These are phyloP conservation scores for Acrocyrtus sp. DNA, from an alignment of 2,888 invertebrate genomes.

Conservation along the genomic window DNA sequence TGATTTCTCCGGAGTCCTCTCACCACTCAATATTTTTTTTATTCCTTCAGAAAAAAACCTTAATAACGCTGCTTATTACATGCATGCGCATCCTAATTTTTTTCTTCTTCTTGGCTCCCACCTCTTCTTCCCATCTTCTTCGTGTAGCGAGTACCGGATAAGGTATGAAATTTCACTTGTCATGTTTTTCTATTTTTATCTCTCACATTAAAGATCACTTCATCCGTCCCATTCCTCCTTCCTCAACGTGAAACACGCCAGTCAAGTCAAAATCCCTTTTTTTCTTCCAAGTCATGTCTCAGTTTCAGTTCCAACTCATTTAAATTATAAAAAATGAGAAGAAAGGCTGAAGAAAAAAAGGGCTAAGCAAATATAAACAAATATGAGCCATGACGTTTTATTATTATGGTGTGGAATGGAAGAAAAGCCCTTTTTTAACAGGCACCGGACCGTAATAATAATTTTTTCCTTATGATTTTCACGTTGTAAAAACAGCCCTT, in stretches of 20 bases:
- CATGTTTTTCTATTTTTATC: neutral
- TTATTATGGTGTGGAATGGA: too few relatives aligned
- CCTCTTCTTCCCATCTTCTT: neutral
- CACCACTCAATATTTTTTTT: too few relatives aligned
- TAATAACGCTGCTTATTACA: too few relatives aligned
- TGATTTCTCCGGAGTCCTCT: too few relatives aligned
- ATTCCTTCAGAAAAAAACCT: too few relatives aligned
- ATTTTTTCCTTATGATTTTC: constrained; percentile 5
- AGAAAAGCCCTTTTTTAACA: too few relatives aligned
- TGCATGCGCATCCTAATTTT: neutral
- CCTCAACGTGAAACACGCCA: constrained; percentile 3
- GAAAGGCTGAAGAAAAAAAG: too few relatives aligned
- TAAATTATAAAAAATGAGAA: too few relatives aligned
- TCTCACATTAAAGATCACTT: neutral
- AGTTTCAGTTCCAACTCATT: neutral
- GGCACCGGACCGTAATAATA: neutral
- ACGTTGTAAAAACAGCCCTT: constrained; percentile 23
- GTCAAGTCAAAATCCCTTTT: neutral
- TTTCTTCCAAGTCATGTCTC: neutral
- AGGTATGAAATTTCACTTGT: neutral
- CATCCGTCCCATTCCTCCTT: neutral
- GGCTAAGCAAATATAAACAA: too few relatives aligned
- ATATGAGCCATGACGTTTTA: too few relatives aligned
- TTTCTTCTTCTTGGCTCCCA: neutral
- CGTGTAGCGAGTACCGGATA: neutral